Evolutionary conservation across 1,140 invertebrate species (phyloP), one percentile per base, ranked within the genome.

Genomic region (Lucilia cuprina): DNA sequence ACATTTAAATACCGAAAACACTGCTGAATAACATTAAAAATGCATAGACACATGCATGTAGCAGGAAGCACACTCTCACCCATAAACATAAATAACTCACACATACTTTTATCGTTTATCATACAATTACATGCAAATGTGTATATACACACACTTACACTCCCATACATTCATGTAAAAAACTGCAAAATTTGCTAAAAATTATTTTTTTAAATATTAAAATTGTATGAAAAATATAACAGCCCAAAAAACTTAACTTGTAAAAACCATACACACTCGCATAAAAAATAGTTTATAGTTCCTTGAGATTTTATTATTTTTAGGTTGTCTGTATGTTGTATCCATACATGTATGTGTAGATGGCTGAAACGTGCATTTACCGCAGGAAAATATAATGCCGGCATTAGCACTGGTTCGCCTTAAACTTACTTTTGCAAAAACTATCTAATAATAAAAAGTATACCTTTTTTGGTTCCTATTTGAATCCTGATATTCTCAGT

Each of bases 221-320:
- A 70, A 21, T n/a, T 60, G 55, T 14, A 41, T 70, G n/a, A 25
- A 70, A 70, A 70, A 70, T 25, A 70, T 19, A 19, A 65, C n/a
- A 19, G n/a, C n/a, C n/a, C 65, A 70, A 21, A 19, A 65, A 21
- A 21, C 2, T 19, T 10, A 21, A 60, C 55, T n/a, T 60, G 55
- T 70, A 12, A 70, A 21, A 70, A 70, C 65, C 65, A 70, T 30
- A 30, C 65, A 70, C 65, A 70, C n/a, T 9, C 65, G 25, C 65
- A 70, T 70, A 70, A 70, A 70, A 70, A 70, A 70, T 70, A 70
- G 65, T 70, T 70, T 70, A 70, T 21, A 70, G 65, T 70, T 70
- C 10, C 65, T 70, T 70, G 65, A 70, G 65, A 70, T 70, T 10
- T 21, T 25, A 19, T 19, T 55, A 55, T 41, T 41, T 41, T 41